A percentile compares a stretch with the other conserved stretches of the same genome.
Conservation (phyloP, 2,888 invertebrate species). For the Dolichopus griseipennis region DNA sequence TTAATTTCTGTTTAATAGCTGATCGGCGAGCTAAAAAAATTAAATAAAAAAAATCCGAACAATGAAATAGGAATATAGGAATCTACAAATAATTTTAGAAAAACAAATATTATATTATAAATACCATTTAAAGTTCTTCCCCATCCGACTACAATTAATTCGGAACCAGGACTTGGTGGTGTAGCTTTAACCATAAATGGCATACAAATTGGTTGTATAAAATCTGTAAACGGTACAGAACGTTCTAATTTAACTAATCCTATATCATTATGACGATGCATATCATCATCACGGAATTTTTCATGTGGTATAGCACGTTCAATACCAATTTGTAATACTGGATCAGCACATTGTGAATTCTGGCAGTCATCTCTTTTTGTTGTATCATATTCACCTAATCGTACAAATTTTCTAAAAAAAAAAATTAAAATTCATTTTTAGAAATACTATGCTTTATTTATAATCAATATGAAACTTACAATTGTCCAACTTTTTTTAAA, state of each 20-base stretch:
- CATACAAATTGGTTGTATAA: slow-evolving; percentile 52
- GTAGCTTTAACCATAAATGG: slow-evolving; percentile 36
- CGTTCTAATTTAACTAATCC: slow-evolving; percentile 56
- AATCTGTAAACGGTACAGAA: slow-evolving; percentile 49
- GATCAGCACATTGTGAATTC: slow-evolving; percentile 44
- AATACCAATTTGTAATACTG: slow-evolving; percentile 51
- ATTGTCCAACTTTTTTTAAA: slow-evolving; percentile 44
- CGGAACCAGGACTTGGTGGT: slow-evolving; percentile 26
- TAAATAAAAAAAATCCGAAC: background rate
- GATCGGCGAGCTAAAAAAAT: slow-evolving; percentile 42
- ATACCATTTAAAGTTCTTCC: slow-evolving; percentile 47
- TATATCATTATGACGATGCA: slow-evolving; percentile 60
- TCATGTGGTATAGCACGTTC: slow-evolving; percentile 58
- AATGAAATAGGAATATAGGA: background rate
- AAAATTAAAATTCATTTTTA: background rate
- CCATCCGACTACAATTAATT: slow-evolving; percentile 53
- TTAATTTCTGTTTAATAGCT: slow-evolving; percentile 49
- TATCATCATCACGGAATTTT: slow-evolving; percentile 49
- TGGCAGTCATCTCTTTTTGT: slow-evolving; percentile 37
- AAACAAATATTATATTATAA: too few relatives aligned
- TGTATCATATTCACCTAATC: slow-evolving; percentile 38
- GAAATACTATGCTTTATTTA: background rate
- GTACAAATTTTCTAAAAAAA: slow-evolving; percentile 28
- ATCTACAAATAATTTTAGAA: too few relatives aligned
- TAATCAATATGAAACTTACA: slow-evolving; percentile 44